Conservation (phyloP, 2,797 vertebrate genomes). For the Rallus crepitans region DNA sequence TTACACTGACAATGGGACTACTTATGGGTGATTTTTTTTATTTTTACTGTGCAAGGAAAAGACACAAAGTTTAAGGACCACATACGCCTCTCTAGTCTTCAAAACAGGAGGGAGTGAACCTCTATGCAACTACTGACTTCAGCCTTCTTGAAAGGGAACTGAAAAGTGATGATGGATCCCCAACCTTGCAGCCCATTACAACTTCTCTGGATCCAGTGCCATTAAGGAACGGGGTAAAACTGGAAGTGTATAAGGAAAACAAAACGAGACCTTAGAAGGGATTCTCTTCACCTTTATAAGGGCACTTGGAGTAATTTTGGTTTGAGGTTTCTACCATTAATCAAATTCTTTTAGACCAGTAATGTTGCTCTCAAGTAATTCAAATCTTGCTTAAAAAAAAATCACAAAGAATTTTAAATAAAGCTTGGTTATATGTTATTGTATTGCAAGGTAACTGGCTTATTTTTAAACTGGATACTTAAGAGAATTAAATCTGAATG, state of each 20-base stretch:
- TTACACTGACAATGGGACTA: background rate
- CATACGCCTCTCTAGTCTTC: background rate
- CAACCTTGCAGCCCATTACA: accelerated
- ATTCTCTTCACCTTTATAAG: background rate
- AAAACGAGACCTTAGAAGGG: background rate
- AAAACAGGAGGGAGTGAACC: background rate
- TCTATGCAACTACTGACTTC: background rate
- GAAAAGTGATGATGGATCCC: background rate
- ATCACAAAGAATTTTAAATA: background rate
- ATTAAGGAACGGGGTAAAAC: background rate
- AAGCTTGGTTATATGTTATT: background rate
- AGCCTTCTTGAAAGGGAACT: background rate
- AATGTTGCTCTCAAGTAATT: background rate
- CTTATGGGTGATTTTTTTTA: background rate
- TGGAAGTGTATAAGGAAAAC: background rate
- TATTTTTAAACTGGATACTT: background rate
- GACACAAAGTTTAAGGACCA: background rate
- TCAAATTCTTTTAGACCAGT: background rate
- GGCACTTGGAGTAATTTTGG: background rate
- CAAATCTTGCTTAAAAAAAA: background rate
- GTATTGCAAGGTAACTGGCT: background rate
- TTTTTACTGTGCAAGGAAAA: background rate
- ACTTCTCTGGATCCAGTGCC: background rate
- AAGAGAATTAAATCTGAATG: background rate
- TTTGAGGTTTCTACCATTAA: background rate